phyloP scores from a whole-genome alignment of 2,797 vertebrate species.

The Erpetoichthys calabaricus region DNA sequence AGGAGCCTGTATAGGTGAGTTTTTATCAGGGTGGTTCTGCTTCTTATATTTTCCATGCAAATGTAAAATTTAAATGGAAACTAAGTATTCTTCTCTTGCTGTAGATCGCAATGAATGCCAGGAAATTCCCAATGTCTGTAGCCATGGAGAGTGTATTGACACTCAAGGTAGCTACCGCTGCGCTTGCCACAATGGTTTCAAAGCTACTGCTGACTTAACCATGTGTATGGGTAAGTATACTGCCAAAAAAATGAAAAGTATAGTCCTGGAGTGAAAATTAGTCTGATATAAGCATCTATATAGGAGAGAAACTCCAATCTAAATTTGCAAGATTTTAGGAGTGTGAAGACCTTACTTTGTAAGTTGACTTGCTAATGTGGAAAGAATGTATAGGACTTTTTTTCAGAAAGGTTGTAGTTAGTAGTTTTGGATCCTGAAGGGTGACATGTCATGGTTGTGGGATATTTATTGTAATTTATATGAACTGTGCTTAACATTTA shows the following conservation, averaged over 20 bases:
- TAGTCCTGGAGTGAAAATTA: too few relatives aligned
- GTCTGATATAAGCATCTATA: too few relatives aligned
- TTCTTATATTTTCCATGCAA: slow-evolving; percentile 6
- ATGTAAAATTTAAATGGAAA: neutral
- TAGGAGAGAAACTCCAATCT: too few relatives aligned
- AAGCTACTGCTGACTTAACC: slow-evolving; percentile 68
- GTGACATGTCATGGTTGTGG: too few relatives aligned
- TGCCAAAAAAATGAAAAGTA: neutral
- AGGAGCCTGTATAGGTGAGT: slow-evolving; percentile 81
- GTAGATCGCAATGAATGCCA: slow-evolving; percentile 78
- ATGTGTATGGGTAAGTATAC: slow-evolving; percentile 78
- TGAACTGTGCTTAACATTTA: too few relatives aligned
- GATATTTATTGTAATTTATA: too few relatives aligned
- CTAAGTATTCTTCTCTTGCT: neutral
- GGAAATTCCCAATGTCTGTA: slow-evolving; percentile 80
- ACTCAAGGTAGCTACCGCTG: slow-evolving; percentile 78
- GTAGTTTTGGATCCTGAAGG: too few relatives aligned
- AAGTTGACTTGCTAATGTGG: too few relatives aligned
- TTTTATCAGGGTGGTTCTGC: neutral
- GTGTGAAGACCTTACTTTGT: too few relatives aligned
- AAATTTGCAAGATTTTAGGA: too few relatives aligned
- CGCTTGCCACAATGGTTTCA: slow-evolving; percentile 81
- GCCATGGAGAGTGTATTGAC: slow-evolving; percentile 80
- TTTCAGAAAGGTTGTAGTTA: too few relatives aligned
- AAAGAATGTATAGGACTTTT: too few relatives aligned